phyloP scores from a whole-genome alignment of 2,113 vertebrate species.

The Nothoprocta perdicaria region DNA sequence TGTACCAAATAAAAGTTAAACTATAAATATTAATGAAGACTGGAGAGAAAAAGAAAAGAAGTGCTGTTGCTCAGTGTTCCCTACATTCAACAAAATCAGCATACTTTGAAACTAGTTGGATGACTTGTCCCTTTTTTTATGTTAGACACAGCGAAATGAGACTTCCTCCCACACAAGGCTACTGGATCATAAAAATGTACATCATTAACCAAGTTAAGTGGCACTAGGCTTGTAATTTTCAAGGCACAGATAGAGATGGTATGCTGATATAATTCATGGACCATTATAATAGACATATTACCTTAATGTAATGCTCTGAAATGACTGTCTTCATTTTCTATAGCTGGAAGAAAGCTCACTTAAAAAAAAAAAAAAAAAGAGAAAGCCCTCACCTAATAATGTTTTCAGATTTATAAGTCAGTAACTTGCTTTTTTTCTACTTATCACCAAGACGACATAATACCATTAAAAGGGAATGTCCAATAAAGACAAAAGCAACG shows the following conservation, averaged over 20 bases:
- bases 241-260: conserved; percentile 46
- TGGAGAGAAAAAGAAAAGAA: conserved; percentile 34
- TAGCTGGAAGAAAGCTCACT: conserved; percentile 20
- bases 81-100: conserved; percentile 42
- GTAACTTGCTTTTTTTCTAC: background rate
- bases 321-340: conserved; percentile 38
- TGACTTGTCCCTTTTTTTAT: conserved; percentile 39
- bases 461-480: background rate
- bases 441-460: background rate
- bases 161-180: conserved; percentile 59
- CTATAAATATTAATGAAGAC: conserved; percentile 60
- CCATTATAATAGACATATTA: conserved; percentile 58
- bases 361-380: background rate
- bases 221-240: conserved; percentile 52
- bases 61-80: conserved; percentile 44
- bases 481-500: background rate
- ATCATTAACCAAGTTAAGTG: conserved; percentile 65
- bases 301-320: conserved; percentile 56
- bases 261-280: conserved; percentile 47
- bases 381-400: background rate
- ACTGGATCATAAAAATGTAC: conserved; percentile 60
- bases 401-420: background rate
- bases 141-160: conserved; percentile 49
- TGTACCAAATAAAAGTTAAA: conserved; percentile 54
- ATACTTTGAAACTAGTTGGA: conserved; percentile 37